Percentiles rank a stretch among this genome's conserved stretches.
Conservation (phyloP, 2,797 vertebrate species). For the Carduelis carduelis region DNA sequence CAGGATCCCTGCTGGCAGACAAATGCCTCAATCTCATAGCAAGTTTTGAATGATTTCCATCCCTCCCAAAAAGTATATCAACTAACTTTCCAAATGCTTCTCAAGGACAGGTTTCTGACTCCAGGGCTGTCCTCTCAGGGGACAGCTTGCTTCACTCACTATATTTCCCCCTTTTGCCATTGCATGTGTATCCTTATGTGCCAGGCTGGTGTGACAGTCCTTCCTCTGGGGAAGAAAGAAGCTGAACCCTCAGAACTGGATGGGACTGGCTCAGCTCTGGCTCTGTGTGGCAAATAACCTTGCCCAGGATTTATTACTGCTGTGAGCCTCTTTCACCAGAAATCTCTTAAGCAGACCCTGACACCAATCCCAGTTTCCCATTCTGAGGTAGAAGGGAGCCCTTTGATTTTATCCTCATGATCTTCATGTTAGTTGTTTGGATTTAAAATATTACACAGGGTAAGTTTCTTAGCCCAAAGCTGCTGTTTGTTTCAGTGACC, state of each 20-base stretch:
- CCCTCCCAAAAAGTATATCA: not conserved
- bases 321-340: not conserved
- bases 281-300: not conserved
- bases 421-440: not conserved
- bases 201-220: not conserved
- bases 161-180: not conserved
- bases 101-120: not conserved
- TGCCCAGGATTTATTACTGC: not conserved
- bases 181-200: accelerated
- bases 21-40: not conserved
- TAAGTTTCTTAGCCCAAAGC: not conserved
- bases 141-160: not conserved
- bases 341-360: not conserved
- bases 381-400: not conserved
- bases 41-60: not conserved
- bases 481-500: not conserved
- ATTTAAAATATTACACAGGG: not conserved
- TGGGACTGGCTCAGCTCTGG: not conserved
- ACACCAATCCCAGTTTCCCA: not conserved
- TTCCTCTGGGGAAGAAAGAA: not conserved
- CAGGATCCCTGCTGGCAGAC: not conserved
- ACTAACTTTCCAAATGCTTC: not conserved
- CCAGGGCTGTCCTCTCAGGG: not conserved
- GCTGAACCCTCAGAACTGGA: not conserved
- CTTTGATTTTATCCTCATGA: not conserved